These are phyloP conservation scores for Diuraphis noxia DNA, from an alignment of 1,140 invertebrate genomes.

Conservation along the genomic window DNA sequence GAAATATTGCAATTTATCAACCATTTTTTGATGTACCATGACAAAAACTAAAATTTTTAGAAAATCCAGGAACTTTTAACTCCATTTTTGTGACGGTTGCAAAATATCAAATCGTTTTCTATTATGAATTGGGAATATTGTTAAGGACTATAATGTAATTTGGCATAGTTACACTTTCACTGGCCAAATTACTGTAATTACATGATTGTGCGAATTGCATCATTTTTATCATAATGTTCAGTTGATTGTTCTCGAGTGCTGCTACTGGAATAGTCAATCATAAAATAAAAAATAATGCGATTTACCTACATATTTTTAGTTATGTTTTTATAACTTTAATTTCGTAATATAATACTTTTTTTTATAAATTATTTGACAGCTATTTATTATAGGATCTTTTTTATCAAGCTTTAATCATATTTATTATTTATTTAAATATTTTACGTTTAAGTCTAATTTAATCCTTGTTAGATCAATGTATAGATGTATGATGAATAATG, in stretches of 20 bases:
- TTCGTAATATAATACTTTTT: not conserved
- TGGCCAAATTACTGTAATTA: slow-evolving; percentile 45
- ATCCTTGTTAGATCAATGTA: no score
- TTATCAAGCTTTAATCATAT: no score
- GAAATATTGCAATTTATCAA: not conserved
- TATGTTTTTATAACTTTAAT: not conserved
- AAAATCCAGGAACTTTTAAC: not conserved
- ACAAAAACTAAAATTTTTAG: not conserved
- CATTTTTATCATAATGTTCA: slow-evolving; percentile 42
- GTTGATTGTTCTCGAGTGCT: slow-evolving; percentile 4
- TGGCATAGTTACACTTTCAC: slow-evolving; percentile 50
- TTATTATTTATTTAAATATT: no score
- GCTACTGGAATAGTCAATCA: not conserved
- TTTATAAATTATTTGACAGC: not conserved
- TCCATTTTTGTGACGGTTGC: not conserved
- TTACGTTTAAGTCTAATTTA: no score
- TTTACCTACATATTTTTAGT: not conserved
- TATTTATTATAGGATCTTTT: not conserved
- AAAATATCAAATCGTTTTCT: not conserved
- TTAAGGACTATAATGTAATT: slow-evolving; percentile 44
- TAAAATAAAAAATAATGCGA: slow-evolving; percentile 11
- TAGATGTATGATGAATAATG: no score
- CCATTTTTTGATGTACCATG: not conserved
- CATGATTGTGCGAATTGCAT: slow-evolving; percentile 41
- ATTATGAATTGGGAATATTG: not conserved